Evolutionary conservation across 2,888 invertebrate species (phyloP), one percentile per base, ranked within the genome.

Genomic region (Icerya purchasi): DNA sequence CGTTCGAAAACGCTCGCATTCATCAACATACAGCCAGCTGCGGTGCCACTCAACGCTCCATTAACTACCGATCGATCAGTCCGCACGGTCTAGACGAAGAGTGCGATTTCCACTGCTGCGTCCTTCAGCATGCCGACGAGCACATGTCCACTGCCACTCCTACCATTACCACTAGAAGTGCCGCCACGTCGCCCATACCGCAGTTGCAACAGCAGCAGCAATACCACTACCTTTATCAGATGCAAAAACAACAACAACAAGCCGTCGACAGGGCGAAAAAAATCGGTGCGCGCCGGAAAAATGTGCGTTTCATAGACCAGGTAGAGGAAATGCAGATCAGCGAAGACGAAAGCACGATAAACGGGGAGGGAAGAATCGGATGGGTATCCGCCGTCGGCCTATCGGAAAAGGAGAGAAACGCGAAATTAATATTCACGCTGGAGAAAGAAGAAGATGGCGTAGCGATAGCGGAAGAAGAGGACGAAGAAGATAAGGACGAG

Each of bases 91-190:
- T 76, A 69, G 71, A 76, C 49, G 69, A 70, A 53, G 89, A 91
- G 74, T 92, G 92, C 76, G 92, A 92, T 76, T 92, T 92, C 75
- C 92, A 92, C 73, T 92, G 92, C 74, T 91, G 91, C 75, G 87
- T 91, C 65, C 76, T 92, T 68, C 92, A 92, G 78, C 90, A 91
- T 73, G 91, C 89, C 72, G 89, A 90, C 8, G 36, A 36, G 14
- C 14, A 8, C 14, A 8, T 14, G 14, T 36, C 36, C 8, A 5
- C 36, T 36, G 5, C 14, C 5, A 14, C 36, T 36, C 36, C 36
- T 8, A 5, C 36, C 8, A 36, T 36, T 8, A 88, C 89, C 65
- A 88, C 88, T 76, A 89, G 90, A 74, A 87, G 85, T 71, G 89
- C 90, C 66, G 89, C 90, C 67, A 90, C 91, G 66, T 90, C 91